Conservation (phyloP, 2,797 vertebrate species). For the Enteromius argenteus region DNA sequence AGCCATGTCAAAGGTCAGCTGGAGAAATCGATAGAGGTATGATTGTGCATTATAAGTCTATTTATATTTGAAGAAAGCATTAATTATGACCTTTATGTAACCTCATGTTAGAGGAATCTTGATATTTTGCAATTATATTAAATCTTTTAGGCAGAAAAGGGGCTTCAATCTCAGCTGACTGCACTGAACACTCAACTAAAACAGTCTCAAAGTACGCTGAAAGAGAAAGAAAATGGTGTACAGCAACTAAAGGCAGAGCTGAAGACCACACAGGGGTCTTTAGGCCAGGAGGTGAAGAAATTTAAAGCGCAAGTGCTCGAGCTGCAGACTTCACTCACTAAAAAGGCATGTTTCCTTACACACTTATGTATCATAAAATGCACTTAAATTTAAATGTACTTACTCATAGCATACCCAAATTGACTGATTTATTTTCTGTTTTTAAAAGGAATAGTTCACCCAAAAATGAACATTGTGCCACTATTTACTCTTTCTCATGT, state of each 20-base stretch:
- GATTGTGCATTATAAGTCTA: neutral
- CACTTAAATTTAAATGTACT: neutral
- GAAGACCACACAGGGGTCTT: slow-evolving; percentile 81
- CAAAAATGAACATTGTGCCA: too few species aligned
- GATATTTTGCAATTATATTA: neutral
- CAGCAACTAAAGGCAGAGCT: slow-evolving; percentile 83
- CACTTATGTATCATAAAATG: neutral
- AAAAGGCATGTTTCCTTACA: slow-evolving; percentile 79
- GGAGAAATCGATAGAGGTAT: slow-evolving; percentile 87
- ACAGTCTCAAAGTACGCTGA: slow-evolving; percentile 80
- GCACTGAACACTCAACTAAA: slow-evolving; percentile 78
- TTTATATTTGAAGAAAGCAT: neutral
- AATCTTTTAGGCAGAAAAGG: slow-evolving; percentile 81
- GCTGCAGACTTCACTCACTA: slow-evolving; percentile 78
- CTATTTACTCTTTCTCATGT: neutral
- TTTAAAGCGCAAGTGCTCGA: slow-evolving; percentile 81
- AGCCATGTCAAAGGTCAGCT: slow-evolving; percentile 84
- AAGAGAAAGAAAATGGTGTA: slow-evolving; percentile 83
- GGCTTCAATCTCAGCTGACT: slow-evolving; percentile 80
- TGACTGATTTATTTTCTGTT: neutral
- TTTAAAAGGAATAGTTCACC: neutral
- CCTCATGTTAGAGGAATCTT: neutral
- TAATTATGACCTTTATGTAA: neutral
- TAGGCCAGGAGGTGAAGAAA: slow-evolving; percentile 84
- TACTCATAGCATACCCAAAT: neutral